Percentiles rank a stretch among this genome's conserved stretches.
Evolutionary conservation across 1,140 invertebrate genomes (phyloP).

Genomic region (Tetragonula clypearis): DNA sequence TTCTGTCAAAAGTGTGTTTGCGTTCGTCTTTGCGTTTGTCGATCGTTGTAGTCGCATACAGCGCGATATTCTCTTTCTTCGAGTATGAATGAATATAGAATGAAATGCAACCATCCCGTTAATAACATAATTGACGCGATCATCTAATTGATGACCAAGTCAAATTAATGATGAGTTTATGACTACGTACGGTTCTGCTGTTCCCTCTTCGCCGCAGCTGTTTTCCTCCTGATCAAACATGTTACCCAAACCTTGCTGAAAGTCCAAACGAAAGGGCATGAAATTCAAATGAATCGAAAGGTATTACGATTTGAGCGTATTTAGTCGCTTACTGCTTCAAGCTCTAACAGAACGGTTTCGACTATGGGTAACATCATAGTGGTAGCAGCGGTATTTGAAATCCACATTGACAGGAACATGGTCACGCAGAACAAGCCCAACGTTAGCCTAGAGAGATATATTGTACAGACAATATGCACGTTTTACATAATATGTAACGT

Average conservation of each 20-base stretch:
- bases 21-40: not conserved
- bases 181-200: slow-evolving; percentile 66
- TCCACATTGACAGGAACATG: slow-evolving; percentile 86
- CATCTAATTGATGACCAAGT: not conserved
- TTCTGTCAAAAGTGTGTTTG: not conserved
- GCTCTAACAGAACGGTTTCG: slow-evolving; percentile 82
- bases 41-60: not conserved
- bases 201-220: slow-evolving; percentile 49
- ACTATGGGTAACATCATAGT: slow-evolving; percentile 86
- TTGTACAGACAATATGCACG: not conserved
- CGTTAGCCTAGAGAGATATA: slow-evolving; percentile 71
- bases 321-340: slow-evolving; percentile 78
- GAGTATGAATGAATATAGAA: not conserved
- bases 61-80: not conserved
- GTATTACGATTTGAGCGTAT: not conserved
- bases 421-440: slow-evolving; percentile 84
- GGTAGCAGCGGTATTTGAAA: slow-evolving; percentile 85
- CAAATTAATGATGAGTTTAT: not conserved
- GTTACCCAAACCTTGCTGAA: slow-evolving; percentile 79
- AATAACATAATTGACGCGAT: not conserved
- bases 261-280: slow-evolving; percentile 13
- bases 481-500: not conserved
- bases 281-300: too few species aligned
- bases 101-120: not conserved
- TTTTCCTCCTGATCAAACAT: slow-evolving; percentile 73